Conservation (phyloP, 1,140 invertebrate genomes). For the Notospermus geniculatus region DNA sequence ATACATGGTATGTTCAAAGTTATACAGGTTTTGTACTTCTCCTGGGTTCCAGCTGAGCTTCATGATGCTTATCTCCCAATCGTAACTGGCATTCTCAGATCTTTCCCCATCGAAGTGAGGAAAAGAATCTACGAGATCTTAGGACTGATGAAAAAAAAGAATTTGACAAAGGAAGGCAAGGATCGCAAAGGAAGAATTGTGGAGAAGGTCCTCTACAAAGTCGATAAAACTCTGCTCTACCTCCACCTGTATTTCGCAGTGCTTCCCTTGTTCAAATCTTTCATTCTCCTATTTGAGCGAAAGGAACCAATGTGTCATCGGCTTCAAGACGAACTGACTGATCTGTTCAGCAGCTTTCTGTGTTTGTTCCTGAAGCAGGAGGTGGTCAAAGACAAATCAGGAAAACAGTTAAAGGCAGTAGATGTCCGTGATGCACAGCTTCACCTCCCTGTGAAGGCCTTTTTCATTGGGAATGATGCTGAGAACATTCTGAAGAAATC, state of each 20-base stretch:
- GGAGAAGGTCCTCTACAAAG: conserved; percentile 16
- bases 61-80: background rate
- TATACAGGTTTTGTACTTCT: conserved; percentile 26
- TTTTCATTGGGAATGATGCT: conserved; percentile 15
- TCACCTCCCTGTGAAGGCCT: conserved; percentile 10
- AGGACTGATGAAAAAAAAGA: conserved; percentile 12
- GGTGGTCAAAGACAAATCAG: conserved; percentile 1
- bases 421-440: background rate
- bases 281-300: conserved; percentile 23
- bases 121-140: conserved; percentile 13
- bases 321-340: conserved; percentile 24
- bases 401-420: conserved; percentile 7
- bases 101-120: conserved; percentile 4
- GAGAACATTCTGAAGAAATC: background rate
- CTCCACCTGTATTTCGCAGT: conserved; percentile 18
- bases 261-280: conserved; percentile 24
- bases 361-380: conserved; percentile 26
- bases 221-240: conserved; percentile 15
- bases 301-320: conserved; percentile 25
- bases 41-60: conserved; percentile 15
- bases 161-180: conserved; percentile 23
- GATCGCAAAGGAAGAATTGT: conserved; percentile 19
- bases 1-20: conserved; percentile 22
- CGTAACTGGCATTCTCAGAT: conserved; percentile 9
- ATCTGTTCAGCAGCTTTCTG: conserved; percentile 23